phyloP scores from a whole-genome alignment of 1,140 invertebrate species.

The Parapsyche elsis region DNA sequence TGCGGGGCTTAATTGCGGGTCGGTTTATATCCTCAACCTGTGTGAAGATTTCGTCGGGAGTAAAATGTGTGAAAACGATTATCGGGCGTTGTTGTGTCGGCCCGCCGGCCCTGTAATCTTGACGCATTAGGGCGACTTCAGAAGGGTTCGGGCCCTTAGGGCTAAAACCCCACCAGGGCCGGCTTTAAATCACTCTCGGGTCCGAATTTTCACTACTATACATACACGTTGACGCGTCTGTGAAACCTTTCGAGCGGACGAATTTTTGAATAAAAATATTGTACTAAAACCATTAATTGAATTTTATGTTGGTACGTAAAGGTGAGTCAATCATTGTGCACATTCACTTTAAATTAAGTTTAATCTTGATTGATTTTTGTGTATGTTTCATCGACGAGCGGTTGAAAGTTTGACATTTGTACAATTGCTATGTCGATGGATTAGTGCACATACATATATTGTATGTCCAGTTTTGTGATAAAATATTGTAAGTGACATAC shows the following conservation, averaged over 20 bases:
- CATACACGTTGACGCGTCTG: background rate
- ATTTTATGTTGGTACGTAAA: too few species aligned
- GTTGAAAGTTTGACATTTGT: too few species aligned
- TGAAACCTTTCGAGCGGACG: background rate
- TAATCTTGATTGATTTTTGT: too few species aligned
- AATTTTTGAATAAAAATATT: background rate
- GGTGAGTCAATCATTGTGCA: too few species aligned
- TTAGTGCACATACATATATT: too few species aligned
- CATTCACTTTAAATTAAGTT: too few species aligned
- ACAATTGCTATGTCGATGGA: too few species aligned
- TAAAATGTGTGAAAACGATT: conserved; percentile 49
- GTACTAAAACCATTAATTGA: too few species aligned
- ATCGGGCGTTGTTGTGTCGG: conserved; percentile 26
- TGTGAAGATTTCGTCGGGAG: conserved; percentile 34
- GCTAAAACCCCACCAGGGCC: background rate
- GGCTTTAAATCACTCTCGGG: background rate
- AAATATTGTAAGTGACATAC: too few species aligned
- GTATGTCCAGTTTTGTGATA: too few species aligned
- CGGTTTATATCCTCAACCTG: background rate
- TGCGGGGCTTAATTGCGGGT: background rate
- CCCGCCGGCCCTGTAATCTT: conserved; percentile 30
- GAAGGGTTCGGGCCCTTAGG: conserved; percentile 5
- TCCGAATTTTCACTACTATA: background rate
- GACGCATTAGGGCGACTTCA: conserved; percentile 25
- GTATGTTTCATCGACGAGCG: too few species aligned